Percentiles rank a stretch among this genome's conserved stretches.
Evolutionary conservation across 2,113 vertebrate species (phyloP).

Genomic region (Dipodomys stephensi): DNA sequence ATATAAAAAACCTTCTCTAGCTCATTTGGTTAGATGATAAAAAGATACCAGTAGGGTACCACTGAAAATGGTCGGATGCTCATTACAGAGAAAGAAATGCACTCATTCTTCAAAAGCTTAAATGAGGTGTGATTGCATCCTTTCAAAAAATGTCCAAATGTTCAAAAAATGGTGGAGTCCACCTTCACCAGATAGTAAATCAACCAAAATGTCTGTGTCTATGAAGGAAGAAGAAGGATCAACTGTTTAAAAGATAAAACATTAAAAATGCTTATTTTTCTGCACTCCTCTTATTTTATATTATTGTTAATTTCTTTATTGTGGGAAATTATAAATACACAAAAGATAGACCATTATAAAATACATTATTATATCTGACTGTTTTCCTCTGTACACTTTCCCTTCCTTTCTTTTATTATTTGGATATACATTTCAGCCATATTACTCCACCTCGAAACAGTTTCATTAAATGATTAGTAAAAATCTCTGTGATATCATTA

Average conservation of each 20-base stretch:
- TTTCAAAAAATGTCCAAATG: background rate
- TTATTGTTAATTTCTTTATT: background rate
- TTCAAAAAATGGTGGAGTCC: background rate
- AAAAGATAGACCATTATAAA: background rate
- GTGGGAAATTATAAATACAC: background rate
- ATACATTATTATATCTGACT: background rate
- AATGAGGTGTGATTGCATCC: background rate
- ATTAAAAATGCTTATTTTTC: background rate
- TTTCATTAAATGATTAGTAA: background rate
- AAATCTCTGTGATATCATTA: background rate
- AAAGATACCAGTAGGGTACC: background rate
- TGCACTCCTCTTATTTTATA: no score
- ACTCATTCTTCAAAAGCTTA: constrained; percentile 2
- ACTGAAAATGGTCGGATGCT: background rate
- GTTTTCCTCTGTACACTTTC: background rate
- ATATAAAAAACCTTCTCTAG: background rate
- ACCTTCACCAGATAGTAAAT: background rate
- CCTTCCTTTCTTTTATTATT: background rate
- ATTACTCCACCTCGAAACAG: background rate
- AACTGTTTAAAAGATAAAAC: background rate
- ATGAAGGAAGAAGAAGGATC: background rate
- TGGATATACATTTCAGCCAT: background rate
- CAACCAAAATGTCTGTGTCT: background rate
- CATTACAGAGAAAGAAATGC: background rate
- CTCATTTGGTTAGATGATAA: background rate